Conservation (phyloP, 2,113 vertebrate species). For the Halichoerus grypus region DNA sequence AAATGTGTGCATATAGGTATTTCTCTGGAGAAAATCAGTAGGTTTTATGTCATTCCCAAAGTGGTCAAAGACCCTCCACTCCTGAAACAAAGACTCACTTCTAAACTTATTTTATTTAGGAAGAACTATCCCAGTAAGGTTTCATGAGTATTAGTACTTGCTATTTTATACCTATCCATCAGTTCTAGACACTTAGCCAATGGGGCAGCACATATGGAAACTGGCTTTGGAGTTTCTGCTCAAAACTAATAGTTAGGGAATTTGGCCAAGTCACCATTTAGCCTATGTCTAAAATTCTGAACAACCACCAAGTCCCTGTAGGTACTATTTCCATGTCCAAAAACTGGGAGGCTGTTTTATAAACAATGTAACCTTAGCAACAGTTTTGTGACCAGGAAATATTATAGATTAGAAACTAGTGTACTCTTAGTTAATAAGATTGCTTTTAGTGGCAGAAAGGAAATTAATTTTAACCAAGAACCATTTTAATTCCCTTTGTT, state of each 20-base stretch:
- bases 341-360: neutral
- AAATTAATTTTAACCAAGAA: conserved; percentile 40
- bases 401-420: neutral
- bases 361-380: conserved; percentile 35
- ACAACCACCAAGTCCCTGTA: neutral
- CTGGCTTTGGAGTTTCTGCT: neutral
- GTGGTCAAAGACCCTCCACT: neutral
- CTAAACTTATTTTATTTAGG: neutral
- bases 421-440: conserved; percentile 41
- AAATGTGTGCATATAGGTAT: neutral
- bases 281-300: neutral
- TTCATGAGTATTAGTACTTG: neutral
- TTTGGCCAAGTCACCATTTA: neutral
- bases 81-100: neutral
- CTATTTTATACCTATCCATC: neutral
- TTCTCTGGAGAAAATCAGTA: neutral
- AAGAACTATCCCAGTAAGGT: neutral
- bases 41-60: conserved; percentile 15
- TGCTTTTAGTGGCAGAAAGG: conserved; percentile 20
- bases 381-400: neutral
- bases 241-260: neutral
- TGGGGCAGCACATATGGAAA: neutral
- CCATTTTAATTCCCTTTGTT: neutral
- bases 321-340: neutral
- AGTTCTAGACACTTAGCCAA: neutral